Evolutionary conservation across 2,797 vertebrate genomes (phyloP).

Genomic region (Coregonus suidteri): DNA sequence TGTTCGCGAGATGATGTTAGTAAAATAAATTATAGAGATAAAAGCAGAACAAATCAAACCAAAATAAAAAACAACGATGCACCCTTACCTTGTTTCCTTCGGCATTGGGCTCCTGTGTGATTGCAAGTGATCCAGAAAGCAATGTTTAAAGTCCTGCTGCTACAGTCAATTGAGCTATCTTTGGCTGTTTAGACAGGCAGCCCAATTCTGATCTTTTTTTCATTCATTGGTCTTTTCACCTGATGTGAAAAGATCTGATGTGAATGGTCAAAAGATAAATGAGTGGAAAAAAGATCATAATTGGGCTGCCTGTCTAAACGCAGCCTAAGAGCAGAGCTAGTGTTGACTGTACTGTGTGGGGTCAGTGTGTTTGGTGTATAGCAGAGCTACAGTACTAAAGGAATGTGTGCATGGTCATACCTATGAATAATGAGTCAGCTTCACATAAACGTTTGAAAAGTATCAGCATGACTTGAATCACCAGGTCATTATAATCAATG

Average conservation of each 20-base stretch:
- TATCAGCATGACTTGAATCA: neutral
- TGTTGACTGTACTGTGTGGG: neutral
- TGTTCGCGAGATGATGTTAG: slow-evolving; percentile 74
- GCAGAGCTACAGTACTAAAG: neutral
- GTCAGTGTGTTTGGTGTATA: neutral
- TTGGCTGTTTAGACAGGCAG: neutral
- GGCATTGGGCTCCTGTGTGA: slow-evolving; percentile 81
- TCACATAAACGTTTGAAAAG: neutral
- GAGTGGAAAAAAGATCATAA: too few species aligned
- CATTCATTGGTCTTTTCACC: too few species aligned
- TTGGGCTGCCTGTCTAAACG: too few species aligned
- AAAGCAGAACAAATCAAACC: slow-evolving; percentile 9
- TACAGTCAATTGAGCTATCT: slow-evolving; percentile 16
- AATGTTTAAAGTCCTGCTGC: slow-evolving; percentile 74
- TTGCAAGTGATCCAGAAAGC: slow-evolving; percentile 82
- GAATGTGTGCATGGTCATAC: neutral
- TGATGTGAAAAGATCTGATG: too few species aligned
- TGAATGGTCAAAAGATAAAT: too few species aligned
- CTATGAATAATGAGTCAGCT: neutral
- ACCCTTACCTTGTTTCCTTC: slow-evolving; percentile 82
- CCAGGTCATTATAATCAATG: neutral
- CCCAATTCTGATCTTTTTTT: too few species aligned
- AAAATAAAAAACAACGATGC: slow-evolving; percentile 45
- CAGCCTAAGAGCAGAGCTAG: neutral
- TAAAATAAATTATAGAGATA: slow-evolving; percentile 39